phyloP scores from a whole-genome alignment of 2,888 invertebrate species.

The Trissoscelio sp. region DNA sequence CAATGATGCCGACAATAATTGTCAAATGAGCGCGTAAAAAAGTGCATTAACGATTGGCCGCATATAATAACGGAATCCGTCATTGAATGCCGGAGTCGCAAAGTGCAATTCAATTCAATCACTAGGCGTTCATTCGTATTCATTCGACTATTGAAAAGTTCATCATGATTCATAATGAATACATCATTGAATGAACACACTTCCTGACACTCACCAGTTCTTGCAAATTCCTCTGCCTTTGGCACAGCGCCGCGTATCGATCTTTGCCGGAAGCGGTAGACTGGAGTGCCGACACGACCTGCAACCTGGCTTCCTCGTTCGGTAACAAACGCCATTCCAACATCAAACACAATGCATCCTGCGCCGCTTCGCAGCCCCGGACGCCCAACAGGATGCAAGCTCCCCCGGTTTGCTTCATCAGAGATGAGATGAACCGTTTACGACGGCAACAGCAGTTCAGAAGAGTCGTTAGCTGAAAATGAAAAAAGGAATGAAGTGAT shows the following conservation, averaged over 20 bases:
- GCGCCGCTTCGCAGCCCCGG: constrained; percentile 87
- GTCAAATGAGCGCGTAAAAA: constrained; percentile 36
- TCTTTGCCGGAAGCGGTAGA: constrained; percentile 88
- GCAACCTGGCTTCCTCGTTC: constrained; percentile 86
- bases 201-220: constrained; percentile 86
- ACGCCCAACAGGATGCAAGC: constrained; percentile 90
- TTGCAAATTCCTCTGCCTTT: constrained; percentile 89
- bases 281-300: constrained; percentile 90
- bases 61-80: constrained; percentile 47
- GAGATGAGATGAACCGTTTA: constrained; percentile 88
- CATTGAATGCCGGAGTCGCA: constrained; percentile 39
- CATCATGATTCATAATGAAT: constrained; percentile 52
- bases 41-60: constrained; percentile 32
- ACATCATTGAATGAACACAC: constrained; percentile 42
- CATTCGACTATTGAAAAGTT: constrained; percentile 56
- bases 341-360: constrained; percentile 90
- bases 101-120: constrained; percentile 40
- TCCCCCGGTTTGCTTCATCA: constrained; percentile 88
- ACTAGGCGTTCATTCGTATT: constrained; percentile 48
- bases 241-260: constrained; percentile 89
- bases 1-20: constrained; percentile 25
- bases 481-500: constrained; percentile 2
- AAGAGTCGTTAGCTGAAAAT: constrained; percentile 85
- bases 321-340: constrained; percentile 90
- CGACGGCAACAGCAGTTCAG: constrained; percentile 89